phyloP scores from a whole-genome alignment of 2,888 invertebrate species.

The Xylocampa areola region DNA sequence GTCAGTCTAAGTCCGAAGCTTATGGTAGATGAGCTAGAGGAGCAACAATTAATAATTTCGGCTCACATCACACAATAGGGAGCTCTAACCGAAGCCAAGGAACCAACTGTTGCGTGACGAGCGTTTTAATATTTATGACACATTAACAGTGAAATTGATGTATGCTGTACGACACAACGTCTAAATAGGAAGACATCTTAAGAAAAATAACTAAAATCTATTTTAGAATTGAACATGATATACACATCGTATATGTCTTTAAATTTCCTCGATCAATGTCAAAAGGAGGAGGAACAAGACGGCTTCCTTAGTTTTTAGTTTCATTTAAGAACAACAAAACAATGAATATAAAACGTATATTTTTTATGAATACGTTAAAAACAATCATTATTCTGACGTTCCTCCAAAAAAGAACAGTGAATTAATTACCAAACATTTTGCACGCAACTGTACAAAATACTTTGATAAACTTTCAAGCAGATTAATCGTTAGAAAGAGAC shows the following conservation, averaged over 20 bases:
- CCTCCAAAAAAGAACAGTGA: conserved; percentile 28
- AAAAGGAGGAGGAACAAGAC: conserved; percentile 1
- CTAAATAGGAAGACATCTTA: neutral
- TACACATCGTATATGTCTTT: neutral
- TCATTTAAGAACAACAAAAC: neutral
- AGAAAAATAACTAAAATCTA: neutral
- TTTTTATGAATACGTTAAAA: no score
- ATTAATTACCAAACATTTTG: conserved; percentile 56
- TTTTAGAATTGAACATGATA: neutral
- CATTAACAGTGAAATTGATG: conserved; percentile 39
- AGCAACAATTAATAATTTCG: conserved; percentile 46
- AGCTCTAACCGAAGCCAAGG: conserved; percentile 22
- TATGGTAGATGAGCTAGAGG: conserved; percentile 20
- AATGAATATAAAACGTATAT: neutral
- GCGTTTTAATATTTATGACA: conserved; percentile 49
- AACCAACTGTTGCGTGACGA: conserved; percentile 52
- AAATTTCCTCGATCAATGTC: neutral
- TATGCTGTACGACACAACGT: conserved; percentile 7
- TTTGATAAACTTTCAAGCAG: conserved; percentile 77
- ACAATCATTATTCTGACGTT: conserved; percentile 7
- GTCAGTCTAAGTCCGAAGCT: conserved; percentile 6
- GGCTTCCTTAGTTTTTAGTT: neutral
- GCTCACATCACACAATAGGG: conserved; percentile 31
- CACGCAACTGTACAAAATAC: conserved; percentile 71
- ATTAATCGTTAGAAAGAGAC: conserved; percentile 73